Conservation (phyloP, 2,888 invertebrate genomes). For the Dasysyrphus albostriatus region DNA sequence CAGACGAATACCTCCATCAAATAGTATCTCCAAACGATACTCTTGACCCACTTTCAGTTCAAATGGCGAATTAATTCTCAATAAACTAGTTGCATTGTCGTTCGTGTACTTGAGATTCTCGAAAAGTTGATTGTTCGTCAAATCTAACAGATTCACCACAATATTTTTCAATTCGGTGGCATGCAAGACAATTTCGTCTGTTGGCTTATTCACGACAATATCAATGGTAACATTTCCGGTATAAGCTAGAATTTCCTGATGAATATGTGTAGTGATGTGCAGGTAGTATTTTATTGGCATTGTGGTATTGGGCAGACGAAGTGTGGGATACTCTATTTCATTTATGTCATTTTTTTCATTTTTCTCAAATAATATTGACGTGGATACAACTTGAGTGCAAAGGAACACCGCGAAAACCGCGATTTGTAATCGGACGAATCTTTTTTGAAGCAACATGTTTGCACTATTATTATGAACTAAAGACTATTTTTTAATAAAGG, state of each 20-base stretch:
- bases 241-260: conserved; percentile 78
- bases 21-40: conserved; percentile 85
- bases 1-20: conserved; percentile 85
- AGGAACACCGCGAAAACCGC: conserved; percentile 35
- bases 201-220: conserved; percentile 78
- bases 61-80: conserved; percentile 79
- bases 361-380: conserved; percentile 6
- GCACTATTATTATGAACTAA: conserved; percentile 36
- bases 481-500: conserved; percentile 45
- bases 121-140: conserved; percentile 76
- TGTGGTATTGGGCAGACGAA: conserved; percentile 86
- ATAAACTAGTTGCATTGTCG: conserved; percentile 77
- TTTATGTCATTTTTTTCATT: too few species aligned
- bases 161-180: conserved; percentile 79
- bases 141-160: conserved; percentile 78
- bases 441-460: conserved; percentile 54
- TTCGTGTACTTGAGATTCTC: conserved; percentile 78
- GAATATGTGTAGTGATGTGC: conserved; percentile 80
- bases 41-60: conserved; percentile 79
- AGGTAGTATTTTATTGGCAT: conserved; percentile 85
- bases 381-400: conserved; percentile 11
- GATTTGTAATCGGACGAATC: conserved; percentile 34
- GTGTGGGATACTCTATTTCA: neutral
- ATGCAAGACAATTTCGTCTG: conserved; percentile 81
- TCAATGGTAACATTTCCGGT: conserved; percentile 81